Evolutionary conservation across 2,113 vertebrate species (phyloP), one percentile per base, ranked within the genome.

Genomic region (Zonotrichia leucophrys): DNA sequence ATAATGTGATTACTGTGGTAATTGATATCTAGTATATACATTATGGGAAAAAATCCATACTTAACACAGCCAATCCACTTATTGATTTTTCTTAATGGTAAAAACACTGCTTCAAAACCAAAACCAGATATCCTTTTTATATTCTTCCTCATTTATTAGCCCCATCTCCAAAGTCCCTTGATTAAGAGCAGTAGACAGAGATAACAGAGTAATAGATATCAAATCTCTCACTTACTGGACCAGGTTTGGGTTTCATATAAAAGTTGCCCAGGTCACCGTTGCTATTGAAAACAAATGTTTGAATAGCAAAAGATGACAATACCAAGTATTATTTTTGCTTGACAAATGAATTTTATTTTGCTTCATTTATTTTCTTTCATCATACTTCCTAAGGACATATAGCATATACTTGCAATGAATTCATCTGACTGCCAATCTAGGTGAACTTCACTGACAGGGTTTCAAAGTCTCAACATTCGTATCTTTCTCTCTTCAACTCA

Each of bases 11-110:
- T 98, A 98, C 95, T 96, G 97, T 97, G 95, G 97, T 98, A 98
- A 99, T 98, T 98, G 97, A 98, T 98, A 98, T 98, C 97, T 98
- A 98, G 98, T 98, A 98, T 97, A 96, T 98, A 98, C 98, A 98
- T 99, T 98, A 98, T 95, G 91, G 98, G 98, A 98, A 80, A 97
- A 98, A 98, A 96, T 98, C 97, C 96, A 97, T 96, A 98, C 97
- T 97, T 98, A 98, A 98, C 84, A 95, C 96, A 98, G 96, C 97
- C 97, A 98, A 98, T 98, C 96, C 97, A 97, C 97, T 98, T 99
- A 99, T 98, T 98, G 98, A 99, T 99, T 98, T 98, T 98, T 97
- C 98, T 98, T 99, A 98, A 99, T 98, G 98, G 97, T 98, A 98
- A 98, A 98, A 98, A 98, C 89, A 33, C 95, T 96, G 81, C 94